Conservation (phyloP, 2,888 invertebrate genomes). For the Dynastes hyllus region DNA sequence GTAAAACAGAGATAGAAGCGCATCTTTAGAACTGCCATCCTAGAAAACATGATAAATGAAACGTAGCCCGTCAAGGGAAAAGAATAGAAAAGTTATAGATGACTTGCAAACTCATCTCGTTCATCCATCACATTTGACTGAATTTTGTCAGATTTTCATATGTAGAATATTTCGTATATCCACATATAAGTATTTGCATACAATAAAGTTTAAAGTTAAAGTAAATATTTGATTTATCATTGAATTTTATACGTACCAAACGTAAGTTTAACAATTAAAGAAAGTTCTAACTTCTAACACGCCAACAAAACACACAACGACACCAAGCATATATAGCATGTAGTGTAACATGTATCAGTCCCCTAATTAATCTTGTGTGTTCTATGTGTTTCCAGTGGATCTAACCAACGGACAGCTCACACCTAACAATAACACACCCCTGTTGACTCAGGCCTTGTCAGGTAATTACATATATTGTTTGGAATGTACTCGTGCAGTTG, state of each 20-base stretch:
- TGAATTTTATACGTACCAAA: neutral
- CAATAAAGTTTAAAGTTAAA: neutral
- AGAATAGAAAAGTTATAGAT: constrained; percentile 33
- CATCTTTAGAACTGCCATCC: neutral
- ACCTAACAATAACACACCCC: constrained; percentile 96
- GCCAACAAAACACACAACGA: constrained; percentile 46
- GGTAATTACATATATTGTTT: constrained; percentile 77
- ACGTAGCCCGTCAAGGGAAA: constrained; percentile 33
- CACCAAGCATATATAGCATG: constrained; percentile 55
- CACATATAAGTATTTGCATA: neutral
- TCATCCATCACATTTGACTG: constrained; percentile 45
- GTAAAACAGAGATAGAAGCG: neutral
- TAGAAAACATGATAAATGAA: constrained; percentile 42
- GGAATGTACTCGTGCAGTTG: constrained; percentile 56
- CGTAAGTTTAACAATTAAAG: neutral
- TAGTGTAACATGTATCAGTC: constrained; percentile 58
- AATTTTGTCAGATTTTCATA: constrained; percentile 39
- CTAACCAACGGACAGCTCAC: constrained; percentile 96
- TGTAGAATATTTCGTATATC: neutral
- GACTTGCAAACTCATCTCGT: constrained; percentile 29
- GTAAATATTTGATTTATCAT: neutral
- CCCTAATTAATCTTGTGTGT: constrained; percentile 66
- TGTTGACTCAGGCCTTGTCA: constrained; percentile 96
- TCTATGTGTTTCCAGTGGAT: constrained; percentile 82
- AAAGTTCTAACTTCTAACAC: constrained; percentile 5